Evolutionary conservation across 2,888 invertebrate genomes (phyloP).

Genomic region (Eilema griseolum): DNA sequence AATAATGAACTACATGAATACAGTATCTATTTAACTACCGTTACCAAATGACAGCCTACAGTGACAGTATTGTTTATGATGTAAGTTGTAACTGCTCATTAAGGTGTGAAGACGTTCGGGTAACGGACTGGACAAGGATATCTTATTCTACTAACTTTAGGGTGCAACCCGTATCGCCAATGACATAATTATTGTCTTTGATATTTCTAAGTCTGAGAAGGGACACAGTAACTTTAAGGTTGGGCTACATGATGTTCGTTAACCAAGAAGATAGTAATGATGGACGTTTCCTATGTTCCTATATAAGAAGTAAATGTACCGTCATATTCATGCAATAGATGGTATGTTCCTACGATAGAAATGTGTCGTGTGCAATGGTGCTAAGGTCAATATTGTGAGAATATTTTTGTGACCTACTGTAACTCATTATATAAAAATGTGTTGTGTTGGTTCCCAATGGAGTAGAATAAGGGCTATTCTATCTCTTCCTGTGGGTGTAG

Average conservation of each 20-base stretch:
- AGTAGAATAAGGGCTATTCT: too few species aligned
- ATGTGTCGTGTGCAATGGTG: too few species aligned
- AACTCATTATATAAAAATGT: too few species aligned
- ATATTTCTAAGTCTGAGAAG: constrained; percentile 24
- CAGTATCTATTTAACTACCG: constrained; percentile 11
- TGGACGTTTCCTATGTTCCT: neutral
- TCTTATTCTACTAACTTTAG: constrained; percentile 24
- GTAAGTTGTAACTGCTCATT: constrained; percentile 13
- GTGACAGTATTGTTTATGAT: constrained; percentile 21
- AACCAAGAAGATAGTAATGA: neutral
- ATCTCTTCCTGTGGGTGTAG: too few species aligned
- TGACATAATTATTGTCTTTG: constrained; percentile 34
- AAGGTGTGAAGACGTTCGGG: constrained; percentile 26
- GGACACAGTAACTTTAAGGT: constrained; percentile 24
- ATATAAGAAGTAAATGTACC: neutral
- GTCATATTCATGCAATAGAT: too few species aligned
- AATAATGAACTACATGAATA: neutral
- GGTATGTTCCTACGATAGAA: too few species aligned
- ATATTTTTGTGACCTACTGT: too few species aligned
- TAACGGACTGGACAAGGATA: constrained; percentile 26
- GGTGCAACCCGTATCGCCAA: constrained; percentile 33
- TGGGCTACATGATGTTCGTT: neutral
- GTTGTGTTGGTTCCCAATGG: too few species aligned
- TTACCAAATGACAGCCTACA: constrained; percentile 10
- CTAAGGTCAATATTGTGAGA: too few species aligned